A percentile compares a stretch with the other conserved stretches of the same genome.
Conservation (phyloP, 2,113 vertebrate species). For the Hippocampus barbouri region DNA sequence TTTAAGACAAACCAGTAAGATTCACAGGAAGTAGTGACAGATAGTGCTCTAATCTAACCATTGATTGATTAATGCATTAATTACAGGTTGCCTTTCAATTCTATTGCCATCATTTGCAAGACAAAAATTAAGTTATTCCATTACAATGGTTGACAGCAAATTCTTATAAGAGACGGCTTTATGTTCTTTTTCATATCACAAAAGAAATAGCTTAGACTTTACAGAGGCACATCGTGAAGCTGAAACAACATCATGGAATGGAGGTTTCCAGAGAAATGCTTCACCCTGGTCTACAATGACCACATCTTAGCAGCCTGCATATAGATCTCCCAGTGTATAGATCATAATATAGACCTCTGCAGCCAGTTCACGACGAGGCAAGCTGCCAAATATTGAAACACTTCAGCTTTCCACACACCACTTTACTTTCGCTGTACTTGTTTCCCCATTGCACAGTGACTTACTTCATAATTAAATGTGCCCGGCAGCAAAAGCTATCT, state of each 20-base stretch:
- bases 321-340: not conserved
- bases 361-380: not conserved
- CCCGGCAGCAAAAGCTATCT: not conserved
- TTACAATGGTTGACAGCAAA: too few relatives aligned
- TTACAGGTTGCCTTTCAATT: too few relatives aligned
- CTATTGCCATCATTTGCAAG: too few relatives aligned
- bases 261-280: not conserved
- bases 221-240: not conserved
- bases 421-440: not conserved
- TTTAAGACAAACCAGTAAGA: too few relatives aligned
- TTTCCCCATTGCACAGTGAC: not conserved
- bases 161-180: too few relatives aligned
- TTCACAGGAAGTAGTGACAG: too few relatives aligned
- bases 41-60: too few relatives aligned
- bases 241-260: too few relatives aligned
- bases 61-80: too few relatives aligned
- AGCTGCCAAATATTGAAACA: not conserved
- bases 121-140: too few relatives aligned
- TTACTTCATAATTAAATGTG: constrained; percentile 4
- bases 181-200: too few relatives aligned
- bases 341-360: not conserved
- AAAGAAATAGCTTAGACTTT: not conserved
- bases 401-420: not conserved
- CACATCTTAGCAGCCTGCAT: not conserved
- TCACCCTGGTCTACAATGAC: not conserved